phyloP scores from a whole-genome alignment of 2,797 vertebrate genomes.

The Erithacus rubecula region DNA sequence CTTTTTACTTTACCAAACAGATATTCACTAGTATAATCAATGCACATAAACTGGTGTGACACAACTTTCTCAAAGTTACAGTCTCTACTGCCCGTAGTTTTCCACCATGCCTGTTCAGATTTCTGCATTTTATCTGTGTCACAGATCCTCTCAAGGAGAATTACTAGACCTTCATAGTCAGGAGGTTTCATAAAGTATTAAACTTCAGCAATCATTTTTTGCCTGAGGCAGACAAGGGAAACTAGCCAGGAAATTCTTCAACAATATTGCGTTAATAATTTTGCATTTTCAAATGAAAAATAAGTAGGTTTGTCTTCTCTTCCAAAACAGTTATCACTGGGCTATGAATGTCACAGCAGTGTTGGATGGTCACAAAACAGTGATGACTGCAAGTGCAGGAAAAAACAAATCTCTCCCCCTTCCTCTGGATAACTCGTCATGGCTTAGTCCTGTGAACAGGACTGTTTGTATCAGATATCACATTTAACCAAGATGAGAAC shows the following conservation, averaged over 20 bases:
- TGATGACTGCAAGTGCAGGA: not conserved
- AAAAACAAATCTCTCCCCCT: slow-evolving; percentile 12
- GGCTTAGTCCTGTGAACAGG: slow-evolving; percentile 7
- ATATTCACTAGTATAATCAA: not conserved
- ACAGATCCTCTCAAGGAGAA: slow-evolving; percentile 32
- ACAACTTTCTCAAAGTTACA: not conserved
- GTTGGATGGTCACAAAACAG: not conserved
- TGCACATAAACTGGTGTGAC: not conserved
- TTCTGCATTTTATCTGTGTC: slow-evolving; percentile 48
- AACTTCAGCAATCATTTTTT: slow-evolving; percentile 19
- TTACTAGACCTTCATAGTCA: slow-evolving; percentile 19
- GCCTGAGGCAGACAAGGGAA: slow-evolving; percentile 48
- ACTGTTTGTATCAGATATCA: slow-evolving; percentile 44
- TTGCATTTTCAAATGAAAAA: slow-evolving; percentile 63
- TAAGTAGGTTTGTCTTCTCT: slow-evolving; percentile 63
- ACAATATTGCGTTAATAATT: slow-evolving; percentile 54
- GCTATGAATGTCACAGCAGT: slow-evolving; percentile 39
- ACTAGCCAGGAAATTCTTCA: slow-evolving; percentile 63
- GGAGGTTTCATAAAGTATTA: slow-evolving; percentile 63
- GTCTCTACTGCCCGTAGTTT: not conserved
- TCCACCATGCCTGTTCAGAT: not conserved
- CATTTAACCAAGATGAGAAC: slow-evolving; percentile 37
- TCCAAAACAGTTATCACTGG: slow-evolving; percentile 32
- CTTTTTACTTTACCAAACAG: not conserved
- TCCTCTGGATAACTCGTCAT: not conserved